These are phyloP conservation scores for Promerops cafer DNA, from an alignment of 2,113 vertebrate genomes.

Conservation along the genomic window DNA sequence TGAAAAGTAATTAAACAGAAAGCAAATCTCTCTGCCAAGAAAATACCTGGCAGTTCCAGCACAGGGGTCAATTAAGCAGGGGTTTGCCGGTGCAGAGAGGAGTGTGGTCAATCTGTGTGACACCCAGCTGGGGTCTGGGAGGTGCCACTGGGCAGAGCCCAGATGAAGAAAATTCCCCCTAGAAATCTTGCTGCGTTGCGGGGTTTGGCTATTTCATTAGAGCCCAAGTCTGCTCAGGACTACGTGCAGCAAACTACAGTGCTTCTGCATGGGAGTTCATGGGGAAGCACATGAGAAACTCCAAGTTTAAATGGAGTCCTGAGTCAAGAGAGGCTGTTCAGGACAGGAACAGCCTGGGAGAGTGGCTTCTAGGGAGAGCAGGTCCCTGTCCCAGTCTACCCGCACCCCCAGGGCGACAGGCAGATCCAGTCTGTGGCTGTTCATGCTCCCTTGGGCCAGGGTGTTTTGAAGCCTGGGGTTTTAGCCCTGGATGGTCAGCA, in stretches of 20 bases:
- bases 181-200: background rate
- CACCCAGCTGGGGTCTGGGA: background rate
- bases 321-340: background rate
- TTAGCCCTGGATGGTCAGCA: background rate
- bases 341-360: background rate
- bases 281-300: background rate
- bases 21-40: constrained; percentile 28
- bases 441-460: background rate
- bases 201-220: background rate
- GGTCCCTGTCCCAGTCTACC: background rate
- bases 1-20: constrained; percentile 62
- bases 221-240: background rate
- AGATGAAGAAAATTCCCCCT: background rate
- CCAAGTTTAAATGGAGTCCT: background rate
- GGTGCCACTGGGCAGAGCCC: background rate
- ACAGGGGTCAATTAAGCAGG: background rate
- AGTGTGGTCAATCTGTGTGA: background rate
- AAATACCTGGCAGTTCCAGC: constrained; percentile 51
- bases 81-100: background rate
- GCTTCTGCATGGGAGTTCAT: rapidly evolving
- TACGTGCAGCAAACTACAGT: rapidly evolving
- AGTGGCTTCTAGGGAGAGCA: background rate
- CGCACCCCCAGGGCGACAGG: rapidly evolving
- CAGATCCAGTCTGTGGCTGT: background rate
- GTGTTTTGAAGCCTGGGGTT: background rate